These are phyloP conservation scores for Dromococcyx pavoninus DNA, from an alignment of 2,797 vertebrate species.

Conservation along the genomic window DNA sequence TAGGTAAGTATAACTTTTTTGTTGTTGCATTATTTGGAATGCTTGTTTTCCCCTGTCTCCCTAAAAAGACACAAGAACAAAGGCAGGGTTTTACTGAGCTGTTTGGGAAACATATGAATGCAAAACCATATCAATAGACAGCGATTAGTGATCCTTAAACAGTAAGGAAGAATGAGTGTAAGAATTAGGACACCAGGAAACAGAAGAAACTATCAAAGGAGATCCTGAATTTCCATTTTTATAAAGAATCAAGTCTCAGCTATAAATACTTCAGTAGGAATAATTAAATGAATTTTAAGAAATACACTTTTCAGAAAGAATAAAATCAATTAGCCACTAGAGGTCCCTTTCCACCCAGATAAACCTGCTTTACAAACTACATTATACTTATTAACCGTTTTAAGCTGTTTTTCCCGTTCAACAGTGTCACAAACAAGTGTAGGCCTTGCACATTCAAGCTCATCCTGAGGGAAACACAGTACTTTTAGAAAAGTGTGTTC, in stretches of 20 bases:
- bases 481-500: background rate
- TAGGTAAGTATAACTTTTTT: background rate
- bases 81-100: background rate
- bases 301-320: background rate
- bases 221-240: background rate
- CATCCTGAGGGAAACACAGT: background rate
- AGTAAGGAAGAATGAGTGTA: background rate
- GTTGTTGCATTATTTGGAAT: background rate
- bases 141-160: background rate
- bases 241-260: background rate
- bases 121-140: background rate
- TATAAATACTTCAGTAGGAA: background rate
- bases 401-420: background rate
- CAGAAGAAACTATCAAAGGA: background rate
- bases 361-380: background rate
- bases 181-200: background rate
- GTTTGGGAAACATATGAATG: background rate
- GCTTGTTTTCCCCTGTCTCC: background rate
- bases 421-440: background rate
- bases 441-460: background rate
- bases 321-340: background rate
- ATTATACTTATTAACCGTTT: background rate
- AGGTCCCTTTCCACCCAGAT: background rate
- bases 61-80: background rate
- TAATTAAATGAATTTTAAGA: background rate